Evolutionary conservation across 2,113 vertebrate genomes (phyloP).

Genomic region (Piprites chloris): DNA sequence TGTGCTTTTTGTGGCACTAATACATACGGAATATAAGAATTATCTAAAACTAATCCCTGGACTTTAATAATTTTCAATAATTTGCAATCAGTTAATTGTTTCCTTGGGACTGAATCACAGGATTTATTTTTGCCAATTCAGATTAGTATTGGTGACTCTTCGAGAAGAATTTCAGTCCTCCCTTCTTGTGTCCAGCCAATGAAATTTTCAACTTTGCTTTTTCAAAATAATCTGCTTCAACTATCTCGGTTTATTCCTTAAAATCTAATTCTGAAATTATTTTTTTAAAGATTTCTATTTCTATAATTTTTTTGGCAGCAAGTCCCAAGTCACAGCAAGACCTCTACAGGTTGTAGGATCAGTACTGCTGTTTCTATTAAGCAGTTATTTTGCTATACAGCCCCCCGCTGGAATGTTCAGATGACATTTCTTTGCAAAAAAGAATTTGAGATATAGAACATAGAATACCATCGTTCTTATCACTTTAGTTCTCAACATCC

Average conservation of each 20-base stretch:
- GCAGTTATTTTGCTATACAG: background rate
- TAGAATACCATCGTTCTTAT: background rate
- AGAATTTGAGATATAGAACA: background rate
- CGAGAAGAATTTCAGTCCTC: background rate
- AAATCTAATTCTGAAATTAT: background rate
- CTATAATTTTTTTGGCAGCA: background rate
- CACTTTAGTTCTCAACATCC: background rate
- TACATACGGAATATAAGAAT: conserved; percentile 34
- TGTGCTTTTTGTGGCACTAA: conserved; percentile 3
- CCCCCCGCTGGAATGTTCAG: background rate
- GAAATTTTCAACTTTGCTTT: background rate
- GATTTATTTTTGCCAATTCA: conserved; percentile 23
- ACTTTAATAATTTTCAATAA: conserved; percentile 40
- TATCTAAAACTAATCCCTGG: conserved; percentile 40
- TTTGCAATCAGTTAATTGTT: conserved; percentile 61
- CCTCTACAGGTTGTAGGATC: background rate
- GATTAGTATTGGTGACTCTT: conserved; percentile 27
- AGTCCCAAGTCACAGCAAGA: background rate
- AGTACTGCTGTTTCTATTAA: background rate
- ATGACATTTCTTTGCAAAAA: background rate
- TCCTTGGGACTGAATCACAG: conserved; percentile 5
- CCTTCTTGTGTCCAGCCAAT: background rate
- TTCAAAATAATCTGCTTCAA: background rate
- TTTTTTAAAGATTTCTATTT: background rate
- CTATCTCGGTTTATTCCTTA: background rate